Percentiles rank a stretch among this genome's conserved stretches.
Conservation (phyloP, 2,113 vertebrate genomes). For the Heterotis niloticus region DNA sequence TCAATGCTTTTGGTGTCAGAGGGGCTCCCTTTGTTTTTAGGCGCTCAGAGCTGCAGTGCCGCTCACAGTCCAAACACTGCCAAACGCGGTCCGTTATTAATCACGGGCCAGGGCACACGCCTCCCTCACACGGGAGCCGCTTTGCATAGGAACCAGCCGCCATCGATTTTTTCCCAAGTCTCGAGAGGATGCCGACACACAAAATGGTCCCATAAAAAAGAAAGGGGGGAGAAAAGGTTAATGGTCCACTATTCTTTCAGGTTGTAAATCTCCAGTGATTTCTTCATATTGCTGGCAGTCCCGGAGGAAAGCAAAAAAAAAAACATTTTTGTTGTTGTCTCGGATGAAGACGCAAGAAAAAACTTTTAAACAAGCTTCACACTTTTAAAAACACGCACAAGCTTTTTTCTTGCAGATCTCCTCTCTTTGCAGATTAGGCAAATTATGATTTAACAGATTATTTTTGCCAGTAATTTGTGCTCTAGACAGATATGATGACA, state of each 20-base stretch:
- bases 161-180: conserved; percentile 38
- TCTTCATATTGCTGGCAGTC: background rate
- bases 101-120: conserved; percentile 45
- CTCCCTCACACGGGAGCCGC: conserved; percentile 30
- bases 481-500: background rate
- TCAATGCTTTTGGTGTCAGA: no score
- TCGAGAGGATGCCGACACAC: conserved; percentile 28
- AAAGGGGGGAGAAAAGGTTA: conserved; percentile 5
- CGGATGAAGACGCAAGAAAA: conserved; percentile 19
- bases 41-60: conserved; percentile 42
- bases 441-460: conserved; percentile 25
- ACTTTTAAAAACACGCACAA: conserved; percentile 19
- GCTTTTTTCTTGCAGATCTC: conserved; percentile 34
- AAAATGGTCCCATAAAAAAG: conserved; percentile 8
- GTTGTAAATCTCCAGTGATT: conserved; percentile 6
- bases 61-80: conserved; percentile 29
- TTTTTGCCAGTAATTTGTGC: background rate
- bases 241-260: background rate
- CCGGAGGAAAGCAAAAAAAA: background rate
- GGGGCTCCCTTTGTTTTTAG: conserved; percentile 47
- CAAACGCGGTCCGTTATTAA: conserved; percentile 51
- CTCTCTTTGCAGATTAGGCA: conserved; percentile 34
- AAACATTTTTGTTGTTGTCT: background rate
- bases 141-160: conserved; percentile 46
- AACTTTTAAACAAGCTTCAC: conserved; percentile 1